Base-by-base conservation (phyloP, 2,797 vertebrate genomes). In the Acrossocheilus fasciatus region DNA sequence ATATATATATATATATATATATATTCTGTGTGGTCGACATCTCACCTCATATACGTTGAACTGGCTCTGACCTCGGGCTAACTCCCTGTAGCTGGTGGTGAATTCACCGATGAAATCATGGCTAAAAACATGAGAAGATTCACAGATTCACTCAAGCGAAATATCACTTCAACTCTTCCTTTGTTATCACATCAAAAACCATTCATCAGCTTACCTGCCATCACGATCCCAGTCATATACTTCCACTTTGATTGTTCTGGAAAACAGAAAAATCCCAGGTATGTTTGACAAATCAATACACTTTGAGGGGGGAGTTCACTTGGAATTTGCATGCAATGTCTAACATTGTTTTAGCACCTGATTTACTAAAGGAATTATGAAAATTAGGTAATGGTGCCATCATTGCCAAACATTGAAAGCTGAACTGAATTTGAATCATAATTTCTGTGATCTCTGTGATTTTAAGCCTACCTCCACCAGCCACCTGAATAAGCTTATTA, bases 41-140 rank as follows among this genome's bases (percentile, higher is more conserved):
- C 95, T 96, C 91, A 98, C 98, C 96, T 99, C 97, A 0, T 98
- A 99, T 89, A 98, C 95, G 23, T 99, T 99, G 93, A 98, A 97
- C 86, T 96, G 97, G 90, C 97, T 98, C 92, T 99, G 98, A 43
- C 98, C 98, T 69, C 96, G 95, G 26, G 98, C 96, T 90, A 99
- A 93, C 92, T 99, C 98, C 88, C 98, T 93, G 94, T 98, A 98
- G 94, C 97, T 99, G 92, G 98, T 99, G 79, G 97, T 98, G 91
- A 97, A 99, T 91, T 99, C 98, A 20, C 98, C 98, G 0, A 99
- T 99, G 94, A 99, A 99, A 93, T 99, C 98, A 0, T 99, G 98
- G 92, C 98, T 99, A 93, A 4, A 91, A 91, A 91, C 39, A 6
- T 30, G 85, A 92, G 70, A 83, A 81, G 54, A 77, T 68, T n/a